Conservation (phyloP, 2,113 vertebrate species). For the Chroicocephalus ridibundus region DNA sequence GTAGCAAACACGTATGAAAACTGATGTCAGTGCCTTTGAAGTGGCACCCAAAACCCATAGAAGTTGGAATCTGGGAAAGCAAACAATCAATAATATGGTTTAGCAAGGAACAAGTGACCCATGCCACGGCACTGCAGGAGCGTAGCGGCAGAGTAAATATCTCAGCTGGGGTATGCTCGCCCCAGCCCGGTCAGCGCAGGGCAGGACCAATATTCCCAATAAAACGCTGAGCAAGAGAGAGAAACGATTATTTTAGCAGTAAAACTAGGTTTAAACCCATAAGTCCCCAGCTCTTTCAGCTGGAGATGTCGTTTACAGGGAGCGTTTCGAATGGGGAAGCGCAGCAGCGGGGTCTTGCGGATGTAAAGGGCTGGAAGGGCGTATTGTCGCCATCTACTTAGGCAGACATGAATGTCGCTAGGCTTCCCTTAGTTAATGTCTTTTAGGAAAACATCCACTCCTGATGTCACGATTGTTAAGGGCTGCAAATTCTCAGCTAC, state of each 20-base stretch:
- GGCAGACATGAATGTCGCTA: neutral
- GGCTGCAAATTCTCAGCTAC: neutral
- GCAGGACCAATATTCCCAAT: neutral
- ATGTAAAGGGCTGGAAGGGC: neutral
- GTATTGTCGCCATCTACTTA: neutral
- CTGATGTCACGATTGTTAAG: neutral
- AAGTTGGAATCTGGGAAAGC: neutral
- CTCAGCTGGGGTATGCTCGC: accelerated
- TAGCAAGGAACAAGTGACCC: neutral
- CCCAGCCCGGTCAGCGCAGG: neutral
- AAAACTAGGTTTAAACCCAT: neutral
- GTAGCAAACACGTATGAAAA: neutral
- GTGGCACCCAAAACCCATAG: neutral
- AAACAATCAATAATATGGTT: neutral
- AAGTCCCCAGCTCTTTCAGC: neutral
- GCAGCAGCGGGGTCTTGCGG: accelerated
- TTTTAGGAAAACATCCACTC: neutral
- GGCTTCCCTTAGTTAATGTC: neutral
- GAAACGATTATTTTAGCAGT: neutral
- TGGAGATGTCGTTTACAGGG: neutral
- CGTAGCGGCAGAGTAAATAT: neutral
- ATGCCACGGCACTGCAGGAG: neutral
- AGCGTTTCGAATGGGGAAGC: neutral
- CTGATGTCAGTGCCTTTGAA: neutral
- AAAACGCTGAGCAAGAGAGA: neutral